Evolutionary conservation across 2,888 invertebrate species (phyloP).

Genomic region (Lasioglossum marginatum): DNA sequence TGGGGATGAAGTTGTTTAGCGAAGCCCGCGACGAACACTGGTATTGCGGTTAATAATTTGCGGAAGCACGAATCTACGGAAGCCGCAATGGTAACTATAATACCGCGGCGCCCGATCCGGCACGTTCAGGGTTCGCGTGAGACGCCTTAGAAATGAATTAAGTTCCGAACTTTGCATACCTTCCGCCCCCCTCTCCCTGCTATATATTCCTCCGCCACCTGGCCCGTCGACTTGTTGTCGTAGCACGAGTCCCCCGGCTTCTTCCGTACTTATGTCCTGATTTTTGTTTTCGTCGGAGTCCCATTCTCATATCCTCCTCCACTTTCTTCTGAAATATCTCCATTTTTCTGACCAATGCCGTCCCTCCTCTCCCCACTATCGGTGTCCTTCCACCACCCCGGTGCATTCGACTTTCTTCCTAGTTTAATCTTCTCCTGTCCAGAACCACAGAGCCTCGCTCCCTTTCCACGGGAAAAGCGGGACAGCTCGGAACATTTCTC

Average conservation of each 20-base stretch:
- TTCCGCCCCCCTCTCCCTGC: constrained; percentile 56
- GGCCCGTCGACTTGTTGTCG: not conserved
- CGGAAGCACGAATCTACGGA: constrained; percentile 62
- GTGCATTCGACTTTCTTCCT: not conserved
- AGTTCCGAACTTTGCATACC: constrained; percentile 80
- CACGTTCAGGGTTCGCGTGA: constrained; percentile 78
- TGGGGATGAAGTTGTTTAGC: constrained; percentile 61
- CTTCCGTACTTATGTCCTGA: not conserved
- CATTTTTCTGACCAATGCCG: not conserved
- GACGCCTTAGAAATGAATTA: constrained; percentile 80
- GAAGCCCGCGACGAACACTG: constrained; percentile 41
- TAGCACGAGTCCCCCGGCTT: not conserved
- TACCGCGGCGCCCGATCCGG: constrained; percentile 71
- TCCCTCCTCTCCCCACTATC: not conserved
- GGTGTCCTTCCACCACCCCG: not conserved
- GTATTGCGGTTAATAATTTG: constrained; percentile 72
- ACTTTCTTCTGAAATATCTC: not conserved
- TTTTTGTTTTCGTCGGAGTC: constrained; percentile 13
- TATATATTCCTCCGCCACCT: constrained; percentile 10
- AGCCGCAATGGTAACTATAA: constrained; percentile 69
- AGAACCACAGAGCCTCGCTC: not conserved
- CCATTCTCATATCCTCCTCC: not conserved
- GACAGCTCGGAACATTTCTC: constrained; percentile 32
- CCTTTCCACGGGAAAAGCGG: not conserved
- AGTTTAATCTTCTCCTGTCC: not conserved